These are phyloP conservation scores for Ciconia boyciana DNA, from an alignment of 2,113 vertebrate genomes.

Conservation along the genomic window DNA sequence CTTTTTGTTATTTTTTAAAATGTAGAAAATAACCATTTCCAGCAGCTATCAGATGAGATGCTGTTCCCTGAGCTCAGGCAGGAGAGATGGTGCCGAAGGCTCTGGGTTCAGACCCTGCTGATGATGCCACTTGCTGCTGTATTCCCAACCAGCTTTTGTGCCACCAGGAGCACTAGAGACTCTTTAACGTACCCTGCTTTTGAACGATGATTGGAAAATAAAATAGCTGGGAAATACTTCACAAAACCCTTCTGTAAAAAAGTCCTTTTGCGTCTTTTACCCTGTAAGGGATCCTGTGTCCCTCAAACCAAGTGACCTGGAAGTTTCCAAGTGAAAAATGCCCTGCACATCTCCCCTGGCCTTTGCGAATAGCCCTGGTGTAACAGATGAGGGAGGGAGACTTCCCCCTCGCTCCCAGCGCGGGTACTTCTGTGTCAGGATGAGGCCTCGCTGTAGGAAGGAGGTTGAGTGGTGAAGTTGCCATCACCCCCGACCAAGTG, in stretches of 20 bases:
- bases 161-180: background rate
- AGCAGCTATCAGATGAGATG: background rate
- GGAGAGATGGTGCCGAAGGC: background rate
- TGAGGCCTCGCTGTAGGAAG: background rate
- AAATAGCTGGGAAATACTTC: background rate
- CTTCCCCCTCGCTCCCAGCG: background rate
- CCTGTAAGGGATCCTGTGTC: background rate
- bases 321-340: background rate
- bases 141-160: background rate
- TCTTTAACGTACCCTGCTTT: background rate
- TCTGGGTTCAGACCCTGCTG: background rate
- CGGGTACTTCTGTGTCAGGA: background rate
- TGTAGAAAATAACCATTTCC: background rate
- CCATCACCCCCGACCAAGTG: fast-evolving
- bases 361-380: background rate
- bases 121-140: background rate
- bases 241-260: background rate
- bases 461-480: background rate
- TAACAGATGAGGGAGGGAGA: background rate
- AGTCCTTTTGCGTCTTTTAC: background rate
- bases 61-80: background rate
- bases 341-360: background rate
- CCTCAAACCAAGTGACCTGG: background rate
- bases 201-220: background rate
- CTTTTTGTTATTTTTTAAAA: background rate